These are phyloP conservation scores for Papilio gigon DNA, from an alignment of 2,888 invertebrate genomes.

Conservation along the genomic window DNA sequence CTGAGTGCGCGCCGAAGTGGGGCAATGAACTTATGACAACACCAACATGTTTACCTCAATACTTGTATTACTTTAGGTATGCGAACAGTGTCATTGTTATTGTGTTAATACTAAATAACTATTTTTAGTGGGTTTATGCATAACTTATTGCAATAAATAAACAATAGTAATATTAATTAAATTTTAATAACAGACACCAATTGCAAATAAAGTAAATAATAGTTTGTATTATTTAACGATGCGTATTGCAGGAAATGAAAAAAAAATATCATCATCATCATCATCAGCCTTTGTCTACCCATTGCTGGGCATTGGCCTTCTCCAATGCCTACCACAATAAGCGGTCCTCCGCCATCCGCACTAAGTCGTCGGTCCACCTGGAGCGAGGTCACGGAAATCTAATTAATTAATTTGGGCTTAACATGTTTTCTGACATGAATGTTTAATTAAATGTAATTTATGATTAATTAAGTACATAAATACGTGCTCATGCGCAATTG, in stretches of 20 bases:
- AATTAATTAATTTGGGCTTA: background rate
- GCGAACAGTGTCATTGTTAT: constrained; percentile 20
- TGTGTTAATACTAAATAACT: constrained; percentile 8
- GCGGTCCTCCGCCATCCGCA: too few species aligned
- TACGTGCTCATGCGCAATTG: background rate
- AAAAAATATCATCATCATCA: too few species aligned
- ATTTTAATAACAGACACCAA: too few species aligned
- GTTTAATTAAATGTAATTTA: background rate
- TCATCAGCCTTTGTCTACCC: too few species aligned
- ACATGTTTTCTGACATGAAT: background rate
- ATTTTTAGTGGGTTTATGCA: background rate
- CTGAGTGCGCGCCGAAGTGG: constrained; percentile 52
- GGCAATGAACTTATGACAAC: constrained; percentile 55
- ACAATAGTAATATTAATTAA: background rate
- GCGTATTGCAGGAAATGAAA: background rate
- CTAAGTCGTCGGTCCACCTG: too few species aligned
- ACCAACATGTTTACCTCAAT: constrained; percentile 38
- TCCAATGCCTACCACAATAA: too few species aligned
- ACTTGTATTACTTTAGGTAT: constrained; percentile 26
- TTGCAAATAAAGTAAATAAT: too few species aligned
- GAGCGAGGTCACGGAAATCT: background rate
- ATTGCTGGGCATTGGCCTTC: too few species aligned
- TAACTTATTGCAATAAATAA: background rate
- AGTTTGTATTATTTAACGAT: background rate
- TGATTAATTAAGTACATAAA: background rate